Base-by-base conservation (phyloP, 2,113 vertebrate genomes). In the Talpa occidentalis region DNA sequence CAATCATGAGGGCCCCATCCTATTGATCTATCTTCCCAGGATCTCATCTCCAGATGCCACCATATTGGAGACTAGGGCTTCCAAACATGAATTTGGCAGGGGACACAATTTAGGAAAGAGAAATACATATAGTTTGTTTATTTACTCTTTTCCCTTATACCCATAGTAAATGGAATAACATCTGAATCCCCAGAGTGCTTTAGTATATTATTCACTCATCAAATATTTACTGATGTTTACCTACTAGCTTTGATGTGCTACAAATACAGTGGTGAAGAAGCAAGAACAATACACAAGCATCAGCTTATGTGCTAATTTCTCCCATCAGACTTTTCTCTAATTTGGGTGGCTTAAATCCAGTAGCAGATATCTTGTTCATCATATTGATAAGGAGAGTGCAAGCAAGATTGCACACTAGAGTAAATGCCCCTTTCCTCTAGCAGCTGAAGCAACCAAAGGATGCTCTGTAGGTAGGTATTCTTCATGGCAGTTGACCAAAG, bases 151-250 rank as follows among this genome's bases (percentile, higher is more conserved):
- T 28, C 35, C n/a, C 42, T 84, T 91, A 49, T 4, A 15, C 91
- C 60, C 64, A 16, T 44, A 91, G 26, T 56, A 95, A 92, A 28
- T 92, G 12, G 62, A 82, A 82, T 79, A 94, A 90, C 88, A 90
- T 85, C 37, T 88, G 59, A 74, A 84, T 84, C 80, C 94, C 70
- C 26, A 76, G 77, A 24, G 15, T 54, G 87, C 10, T 67, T 79
- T 78, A 93, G 10, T 56, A 6, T 74, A 62, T 78, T 60, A 86
- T 92, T 92, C 74, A 87, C 22, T 94, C 44, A 49, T 79, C 64
- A 90, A 92, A 74, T 94, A 90, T 56, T 90, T 94, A 78, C 81
- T 76, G 49, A 79, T 56, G 54, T 56, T 70, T 15, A 54, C 72
- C 22, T 83, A 60, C 28, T 69, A 14, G n/a, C 42, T 84, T 81